Conservation (phyloP, 2,113 vertebrate species). For the Pedionomus torquatus region DNA sequence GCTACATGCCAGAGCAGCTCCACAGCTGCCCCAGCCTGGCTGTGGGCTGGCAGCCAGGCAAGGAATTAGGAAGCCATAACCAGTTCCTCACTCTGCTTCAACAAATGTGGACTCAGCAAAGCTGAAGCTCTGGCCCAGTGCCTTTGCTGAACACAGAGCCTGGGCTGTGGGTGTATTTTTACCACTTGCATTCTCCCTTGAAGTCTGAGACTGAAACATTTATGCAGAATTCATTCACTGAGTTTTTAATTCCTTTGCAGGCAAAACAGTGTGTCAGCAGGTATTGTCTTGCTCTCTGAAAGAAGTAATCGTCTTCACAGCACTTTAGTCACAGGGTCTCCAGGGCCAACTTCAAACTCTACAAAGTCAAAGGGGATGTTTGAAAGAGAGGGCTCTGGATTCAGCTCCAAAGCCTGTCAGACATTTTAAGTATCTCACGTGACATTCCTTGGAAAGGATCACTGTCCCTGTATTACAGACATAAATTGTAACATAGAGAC, state of each 20-base stretch:
- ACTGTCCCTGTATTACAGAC: neutral
- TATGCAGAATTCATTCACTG: neutral
- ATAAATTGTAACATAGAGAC: neutral
- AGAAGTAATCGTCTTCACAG: neutral
- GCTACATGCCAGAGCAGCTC: neutral
- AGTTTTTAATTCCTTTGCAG: conserved; percentile 16
- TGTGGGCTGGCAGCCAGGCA: neutral
- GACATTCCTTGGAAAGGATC: neutral
- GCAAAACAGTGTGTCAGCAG: conserved; percentile 1
- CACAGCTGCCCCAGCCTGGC: neutral
- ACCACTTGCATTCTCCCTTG: neutral
- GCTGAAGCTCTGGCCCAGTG: neutral
- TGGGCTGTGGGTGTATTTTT: neutral
- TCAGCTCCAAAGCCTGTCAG: neutral
- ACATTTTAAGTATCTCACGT: neutral
- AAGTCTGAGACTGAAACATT: neutral
- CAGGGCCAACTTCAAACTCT: neutral
- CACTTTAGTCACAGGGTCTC: neutral
- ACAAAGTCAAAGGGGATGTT: neutral
- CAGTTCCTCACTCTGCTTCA: neutral
- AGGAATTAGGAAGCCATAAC: neutral
- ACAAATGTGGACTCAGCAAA: conserved; percentile 25
- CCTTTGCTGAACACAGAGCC: neutral
- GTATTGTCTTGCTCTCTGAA: neutral
- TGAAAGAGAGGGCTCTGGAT: neutral